Evolutionary conservation across 2,797 vertebrate species (phyloP).

Genomic region (Coregonus suidteri): DNA sequence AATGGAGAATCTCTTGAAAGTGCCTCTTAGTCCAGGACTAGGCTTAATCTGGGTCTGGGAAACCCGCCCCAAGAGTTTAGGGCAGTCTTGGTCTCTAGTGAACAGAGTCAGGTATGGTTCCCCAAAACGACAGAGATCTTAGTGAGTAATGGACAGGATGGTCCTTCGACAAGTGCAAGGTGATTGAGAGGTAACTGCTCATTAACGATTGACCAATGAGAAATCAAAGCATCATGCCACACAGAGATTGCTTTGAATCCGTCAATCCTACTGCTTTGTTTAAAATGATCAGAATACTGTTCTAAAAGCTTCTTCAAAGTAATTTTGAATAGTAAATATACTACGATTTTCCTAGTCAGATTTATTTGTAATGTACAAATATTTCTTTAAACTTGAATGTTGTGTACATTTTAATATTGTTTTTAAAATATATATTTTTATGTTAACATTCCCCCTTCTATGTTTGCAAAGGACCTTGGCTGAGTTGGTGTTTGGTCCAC

Average conservation of each 20-base stretch:
- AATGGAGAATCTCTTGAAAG: neutral
- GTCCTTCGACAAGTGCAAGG: neutral
- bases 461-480: slow-evolving; percentile 38
- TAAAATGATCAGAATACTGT: neutral
- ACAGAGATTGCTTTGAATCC: slow-evolving; percentile 35
- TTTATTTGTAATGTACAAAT: neutral
- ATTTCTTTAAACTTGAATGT: neutral
- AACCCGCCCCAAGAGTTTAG: neutral
- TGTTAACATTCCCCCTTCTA: neutral
- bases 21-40: too few relatives aligned
- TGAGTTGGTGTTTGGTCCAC: slow-evolving; percentile 44
- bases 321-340: neutral
- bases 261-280: neutral
- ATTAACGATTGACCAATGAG: neutral
- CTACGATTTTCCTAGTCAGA: too few relatives aligned
- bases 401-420: neutral
- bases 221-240: slow-evolving; percentile 33
- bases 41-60: too few relatives aligned
- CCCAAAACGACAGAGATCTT: neutral
- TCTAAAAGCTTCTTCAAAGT: slow-evolving; percentile 1
- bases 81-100: neutral
- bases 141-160: slow-evolving; percentile 13
- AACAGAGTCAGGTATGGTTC: neutral
- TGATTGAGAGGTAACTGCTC: neutral
- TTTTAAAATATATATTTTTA: neutral